Base-by-base conservation (phyloP, 1,140 invertebrate genomes). In the Zaprionus tsacasi region DNA sequence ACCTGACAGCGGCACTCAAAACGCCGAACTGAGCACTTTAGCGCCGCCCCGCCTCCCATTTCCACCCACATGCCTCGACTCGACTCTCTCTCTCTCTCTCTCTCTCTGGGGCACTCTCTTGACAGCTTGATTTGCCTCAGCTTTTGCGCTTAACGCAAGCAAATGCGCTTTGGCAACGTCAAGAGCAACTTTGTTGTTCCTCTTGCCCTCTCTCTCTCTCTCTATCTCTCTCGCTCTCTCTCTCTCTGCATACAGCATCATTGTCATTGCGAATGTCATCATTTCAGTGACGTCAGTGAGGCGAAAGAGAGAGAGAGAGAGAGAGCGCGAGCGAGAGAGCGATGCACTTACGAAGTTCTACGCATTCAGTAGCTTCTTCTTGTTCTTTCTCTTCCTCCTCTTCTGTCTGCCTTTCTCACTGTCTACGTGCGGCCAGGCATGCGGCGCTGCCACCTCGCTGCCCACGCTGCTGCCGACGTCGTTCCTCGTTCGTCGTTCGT, bases 1-100 rank as follows among this genome's bases (percentile, higher is more conserved):
- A 76, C 68, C 73, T 79, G 77, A 76, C 73, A 68, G 68, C 48
- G 36, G 4, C 77, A 79, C 74, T 70, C 61, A 72, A 64, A 58
- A 13, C 33, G 35, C 45, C 21, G 11, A 43, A 17, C 50, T 17
- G 35, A 58, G 11, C 48, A 13, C 54, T 3, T 45, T 45, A 45
- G 40, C 12, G 2, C 21, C 33, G 5, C 13, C 30, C 33, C 12
- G 6, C 6, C 25, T 6, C 61, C 59, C 61, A 59, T 63, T 35
- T 61, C 50, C 65, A 65, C 50, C 10, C 25, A 52, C 45, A 38
- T 10, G 48, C 45, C 45, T 21, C 15, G 17, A 27, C 73, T 21
- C 15, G 17, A 27, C 73, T 64, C 43, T 81, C 78, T 35, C 70
- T 58, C 35, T 68, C 38, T 4, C 33, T 30, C 27, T 30, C 27